Evolutionary conservation across 2,113 vertebrate genomes (phyloP).

Genomic region (Pogona vitticeps): DNA sequence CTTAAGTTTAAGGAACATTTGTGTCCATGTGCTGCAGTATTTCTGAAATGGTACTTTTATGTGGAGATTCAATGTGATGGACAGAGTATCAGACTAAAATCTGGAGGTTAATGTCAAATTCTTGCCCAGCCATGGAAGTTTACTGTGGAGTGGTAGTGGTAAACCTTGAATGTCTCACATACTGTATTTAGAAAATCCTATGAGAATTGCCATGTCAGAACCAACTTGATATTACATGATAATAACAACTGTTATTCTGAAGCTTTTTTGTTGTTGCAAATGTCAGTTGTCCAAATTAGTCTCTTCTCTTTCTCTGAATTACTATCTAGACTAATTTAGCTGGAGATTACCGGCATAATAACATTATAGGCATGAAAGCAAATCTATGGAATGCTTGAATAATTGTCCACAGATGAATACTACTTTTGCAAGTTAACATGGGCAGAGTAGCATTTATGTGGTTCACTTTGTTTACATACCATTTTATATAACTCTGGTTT

Average conservation of each 20-base stretch:
- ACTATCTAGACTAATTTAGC: slow-evolving; percentile 21
- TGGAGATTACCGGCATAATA: not conserved
- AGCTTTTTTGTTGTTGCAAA: slow-evolving; percentile 11
- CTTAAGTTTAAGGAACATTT: not conserved
- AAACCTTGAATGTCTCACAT: too few species aligned
- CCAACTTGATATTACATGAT: too few species aligned
- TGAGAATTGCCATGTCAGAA: too few species aligned
- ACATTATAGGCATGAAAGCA: not conserved
- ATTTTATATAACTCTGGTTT: slow-evolving; percentile 32
- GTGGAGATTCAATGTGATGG: too few species aligned
- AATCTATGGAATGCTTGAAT: slow-evolving; percentile 10
- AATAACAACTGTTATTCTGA: too few species aligned
- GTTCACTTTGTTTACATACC: slow-evolving; percentile 59
- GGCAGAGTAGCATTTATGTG: slow-evolving; percentile 41
- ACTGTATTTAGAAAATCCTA: too few species aligned
- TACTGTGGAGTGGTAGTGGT: not conserved
- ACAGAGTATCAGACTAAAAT: too few species aligned
- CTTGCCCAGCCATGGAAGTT: not conserved
- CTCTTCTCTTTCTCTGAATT: slow-evolving; percentile 8
- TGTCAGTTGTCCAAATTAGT: not conserved
- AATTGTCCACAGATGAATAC: slow-evolving; percentile 34
- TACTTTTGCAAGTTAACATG: slow-evolving; percentile 36
- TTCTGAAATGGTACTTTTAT: not conserved
- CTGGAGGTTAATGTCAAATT: too few species aligned
- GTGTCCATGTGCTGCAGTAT: not conserved